A percentile compares a stretch with the other conserved stretches of the same genome.
Evolutionary conservation across 30 jellyfish, hydroid and myxozoan species (phyloP).

Genomic region (Hydractinia symbiolongicarpus): DNA sequence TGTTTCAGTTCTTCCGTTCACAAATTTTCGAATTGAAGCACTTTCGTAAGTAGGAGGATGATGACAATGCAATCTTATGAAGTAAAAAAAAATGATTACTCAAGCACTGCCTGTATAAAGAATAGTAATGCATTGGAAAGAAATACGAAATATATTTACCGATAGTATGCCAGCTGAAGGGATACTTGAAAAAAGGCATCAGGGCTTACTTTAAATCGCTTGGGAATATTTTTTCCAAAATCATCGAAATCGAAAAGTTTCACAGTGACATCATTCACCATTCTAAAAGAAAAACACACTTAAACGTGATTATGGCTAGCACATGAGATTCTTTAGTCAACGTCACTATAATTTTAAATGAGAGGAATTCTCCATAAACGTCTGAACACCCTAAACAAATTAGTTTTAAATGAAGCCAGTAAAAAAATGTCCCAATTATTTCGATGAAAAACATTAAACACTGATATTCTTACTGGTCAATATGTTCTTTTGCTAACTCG

Average conservation of each 20-base stretch:
- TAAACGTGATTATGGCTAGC: background rate
- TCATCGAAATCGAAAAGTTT: slow-evolving; percentile 32
- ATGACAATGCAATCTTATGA: slow-evolving; percentile 55
- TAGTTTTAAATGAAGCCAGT: too few species aligned
- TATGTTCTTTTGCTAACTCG: slow-evolving; percentile 57
- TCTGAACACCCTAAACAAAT: too few species aligned
- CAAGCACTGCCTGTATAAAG: background rate
- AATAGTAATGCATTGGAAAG: background rate
- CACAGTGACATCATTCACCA: slow-evolving; percentile 59
- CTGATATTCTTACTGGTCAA: slow-evolving; percentile 52
- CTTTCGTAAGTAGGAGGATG: slow-evolving; percentile 91
- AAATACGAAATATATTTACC: slow-evolving; percentile 29
- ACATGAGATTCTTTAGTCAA: too few species aligned
- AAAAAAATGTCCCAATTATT: too few species aligned
- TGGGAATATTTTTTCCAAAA: slow-evolving; percentile 79
- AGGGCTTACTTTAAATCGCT: slow-evolving; percentile 68
- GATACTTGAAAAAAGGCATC: slow-evolving; percentile 88
- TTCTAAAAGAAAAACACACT: slow-evolving; percentile 21
- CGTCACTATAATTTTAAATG: too few species aligned
- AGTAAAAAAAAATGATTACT: background rate
- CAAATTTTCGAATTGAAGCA: slow-evolving; percentile 69
- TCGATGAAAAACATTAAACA: background rate
- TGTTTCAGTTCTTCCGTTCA: slow-evolving; percentile 83
- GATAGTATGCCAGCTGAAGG: slow-evolving; percentile 73
- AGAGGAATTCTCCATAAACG: too few species aligned